Conservation (phyloP, 1,140 invertebrate species). For the Asbolus verrucosus region DNA sequence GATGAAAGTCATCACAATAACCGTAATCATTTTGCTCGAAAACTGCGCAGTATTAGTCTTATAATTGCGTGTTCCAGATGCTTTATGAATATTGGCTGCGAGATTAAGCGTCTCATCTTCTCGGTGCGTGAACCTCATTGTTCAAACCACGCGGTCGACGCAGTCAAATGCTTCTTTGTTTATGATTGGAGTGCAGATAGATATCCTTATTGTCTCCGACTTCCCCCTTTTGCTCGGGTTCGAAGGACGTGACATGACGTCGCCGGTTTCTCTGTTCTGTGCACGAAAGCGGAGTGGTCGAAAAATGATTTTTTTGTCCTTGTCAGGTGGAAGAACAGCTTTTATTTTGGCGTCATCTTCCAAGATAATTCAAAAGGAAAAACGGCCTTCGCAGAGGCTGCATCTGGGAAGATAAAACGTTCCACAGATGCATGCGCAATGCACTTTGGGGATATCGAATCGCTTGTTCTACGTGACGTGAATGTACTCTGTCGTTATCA, state of each 20-base stretch:
- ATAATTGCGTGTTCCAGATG: constrained; percentile 47
- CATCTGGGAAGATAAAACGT: neutral
- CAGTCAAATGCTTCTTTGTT: constrained; percentile 28
- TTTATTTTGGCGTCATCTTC: neutral
- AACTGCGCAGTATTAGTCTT: constrained; percentile 41
- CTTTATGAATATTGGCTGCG: constrained; percentile 46
- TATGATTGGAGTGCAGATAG: constrained; percentile 16
- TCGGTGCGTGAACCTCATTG: constrained; percentile 39
- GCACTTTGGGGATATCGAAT: neutral
- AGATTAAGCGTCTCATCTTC: constrained; percentile 44
- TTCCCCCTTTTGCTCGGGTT: neutral
- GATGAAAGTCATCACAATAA: constrained; percentile 26
- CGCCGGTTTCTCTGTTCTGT: neutral
- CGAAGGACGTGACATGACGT: constrained; percentile 7
- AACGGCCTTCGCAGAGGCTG: neutral
- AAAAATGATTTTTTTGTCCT: neutral
- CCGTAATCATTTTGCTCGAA: constrained; percentile 39
- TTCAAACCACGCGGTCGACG: constrained; percentile 1
- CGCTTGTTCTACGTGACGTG: constrained; percentile 6
- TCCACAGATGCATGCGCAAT: constrained; percentile 13
- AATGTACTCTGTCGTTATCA: too few species aligned
- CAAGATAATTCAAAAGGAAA: constrained; percentile 6
- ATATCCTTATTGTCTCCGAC: constrained; percentile 7
- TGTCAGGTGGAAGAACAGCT: neutral
- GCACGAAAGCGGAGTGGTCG: neutral